Conservation (phyloP, 2,797 vertebrate genomes). For the Channa striata region DNA sequence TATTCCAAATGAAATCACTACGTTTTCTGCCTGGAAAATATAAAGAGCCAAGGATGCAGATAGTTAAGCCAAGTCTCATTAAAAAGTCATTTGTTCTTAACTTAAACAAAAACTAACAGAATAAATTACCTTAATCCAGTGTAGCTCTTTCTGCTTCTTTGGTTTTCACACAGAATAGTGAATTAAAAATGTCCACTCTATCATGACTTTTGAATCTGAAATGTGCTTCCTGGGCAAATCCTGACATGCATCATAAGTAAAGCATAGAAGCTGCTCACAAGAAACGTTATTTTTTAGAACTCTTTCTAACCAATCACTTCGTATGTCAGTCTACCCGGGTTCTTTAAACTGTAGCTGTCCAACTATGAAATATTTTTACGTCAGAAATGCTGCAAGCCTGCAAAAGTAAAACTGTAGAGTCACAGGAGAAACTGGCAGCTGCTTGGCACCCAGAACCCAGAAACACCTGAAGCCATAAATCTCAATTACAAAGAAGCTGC, state of each 20-base stretch:
- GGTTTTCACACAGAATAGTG: not conserved
- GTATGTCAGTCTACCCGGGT: not conserved
- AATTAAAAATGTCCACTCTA: slow-evolving; percentile 13
- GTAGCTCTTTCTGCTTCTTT: slow-evolving; percentile 14
- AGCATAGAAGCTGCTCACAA: not conserved
- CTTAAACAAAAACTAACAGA: slow-evolving; percentile 30
- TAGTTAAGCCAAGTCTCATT: slow-evolving; percentile 30
- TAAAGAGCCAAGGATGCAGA: slow-evolving; percentile 24
- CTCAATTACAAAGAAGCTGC: too few species aligned
- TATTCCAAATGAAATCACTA: slow-evolving; percentile 38
- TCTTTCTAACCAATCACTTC: too few species aligned
- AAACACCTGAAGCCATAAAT: not conserved
- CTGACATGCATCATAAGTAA: not conserved
- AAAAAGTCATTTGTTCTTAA: slow-evolving; percentile 32
- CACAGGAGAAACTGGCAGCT: not conserved
- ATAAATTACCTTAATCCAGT: slow-evolving; percentile 23
- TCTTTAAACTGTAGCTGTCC: not conserved
- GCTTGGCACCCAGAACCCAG: not conserved
- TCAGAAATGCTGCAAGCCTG: not conserved
- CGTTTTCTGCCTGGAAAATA: slow-evolving; percentile 45
- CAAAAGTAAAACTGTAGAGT: not conserved
- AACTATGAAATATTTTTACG: not conserved
- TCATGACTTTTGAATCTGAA: not conserved
- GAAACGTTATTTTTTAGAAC: not conserved
- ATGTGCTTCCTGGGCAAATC: not conserved